Evolutionary conservation across 2,888 invertebrate species (phyloP), one percentile per base, ranked within the genome.

Genomic region (Mamestra brassicae): DNA sequence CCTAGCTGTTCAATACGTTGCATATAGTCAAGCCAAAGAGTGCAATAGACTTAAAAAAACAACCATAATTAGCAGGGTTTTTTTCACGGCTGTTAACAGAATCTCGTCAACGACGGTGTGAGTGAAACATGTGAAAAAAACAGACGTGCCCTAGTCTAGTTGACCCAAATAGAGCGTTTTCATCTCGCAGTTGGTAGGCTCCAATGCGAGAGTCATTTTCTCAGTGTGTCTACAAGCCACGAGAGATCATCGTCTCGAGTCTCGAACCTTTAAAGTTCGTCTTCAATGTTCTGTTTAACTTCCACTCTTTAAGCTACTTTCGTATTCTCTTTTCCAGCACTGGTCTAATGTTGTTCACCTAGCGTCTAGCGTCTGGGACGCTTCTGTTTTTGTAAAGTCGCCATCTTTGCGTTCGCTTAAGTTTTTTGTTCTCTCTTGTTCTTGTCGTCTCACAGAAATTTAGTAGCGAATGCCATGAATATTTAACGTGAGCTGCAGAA

Each of bases 121-220:
- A 81, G 81, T 77, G 79, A 72, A 84, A 83, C 80, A 87, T 85
- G 87, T 84, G 82, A 86, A 86, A 88, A 87, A 88, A 88, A 83
- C 84, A 84, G 71, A 79, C 84, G 86, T 87, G 86, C 81, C 85
- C 86, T 79, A 83, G 88, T 88, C 76, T 87, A 90, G 92, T 90
- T 94, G 94, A 94, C 94, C 94, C 86, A 93, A 90, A 94, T 93
- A 91, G 76, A 85, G 81, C 78, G 86, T 88, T 91, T 26, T 87
- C 90, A 90, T 88, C 88, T 88, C 84, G 80, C 66, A 78, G 85
- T 87, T 88, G 81, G 81, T 76, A 84, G 86, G 81, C 87, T 84
- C 71, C 70, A 84, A 80, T 86, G 82, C 80, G 85, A 78, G 85
- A 78, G 86, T 88, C 88, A 88, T 87, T 89, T 88, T 85, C 83